A percentile compares a stretch with the other conserved stretches of the same genome.
Conservation (phyloP, 2,113 vertebrate genomes). For the Larimichthys polyactis region DNA sequence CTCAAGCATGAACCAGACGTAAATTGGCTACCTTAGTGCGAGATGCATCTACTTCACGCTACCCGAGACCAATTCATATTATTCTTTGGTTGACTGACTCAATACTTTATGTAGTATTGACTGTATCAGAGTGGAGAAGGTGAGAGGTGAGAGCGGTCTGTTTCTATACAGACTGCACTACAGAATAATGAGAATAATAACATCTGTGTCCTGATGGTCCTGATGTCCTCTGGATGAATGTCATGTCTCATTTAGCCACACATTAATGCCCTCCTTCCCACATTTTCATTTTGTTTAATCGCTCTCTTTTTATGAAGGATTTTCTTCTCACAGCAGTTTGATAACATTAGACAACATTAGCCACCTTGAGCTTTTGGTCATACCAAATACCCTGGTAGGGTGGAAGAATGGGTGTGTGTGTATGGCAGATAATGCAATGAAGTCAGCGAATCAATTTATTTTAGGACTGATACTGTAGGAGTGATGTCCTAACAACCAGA, state of each 20-base stretch:
- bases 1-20: slow-evolving; percentile 5
- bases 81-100: background rate
- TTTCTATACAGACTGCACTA: background rate
- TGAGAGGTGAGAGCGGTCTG: background rate
- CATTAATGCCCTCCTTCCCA: background rate
- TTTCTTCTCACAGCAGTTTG: background rate
- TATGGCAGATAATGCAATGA: background rate
- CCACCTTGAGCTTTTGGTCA: too few relatives aligned
- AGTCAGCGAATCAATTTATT: background rate
- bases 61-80: slow-evolving; percentile 1
- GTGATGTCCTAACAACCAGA: background rate
- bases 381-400: too few relatives aligned
- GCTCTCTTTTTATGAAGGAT: background rate
- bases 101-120: background rate
- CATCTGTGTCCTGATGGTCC: background rate
- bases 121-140: background rate
- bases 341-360: too few relatives aligned
- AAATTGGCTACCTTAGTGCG: background rate
- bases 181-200: background rate
- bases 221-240: background rate
- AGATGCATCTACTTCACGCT: slow-evolving; percentile 2
- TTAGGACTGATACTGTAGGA: background rate
- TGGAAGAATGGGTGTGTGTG: background rate
- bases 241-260: background rate
- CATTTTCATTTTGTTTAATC: background rate